Conservation (phyloP, 2,797 vertebrate species). For the Clarias pachynema region DNA sequence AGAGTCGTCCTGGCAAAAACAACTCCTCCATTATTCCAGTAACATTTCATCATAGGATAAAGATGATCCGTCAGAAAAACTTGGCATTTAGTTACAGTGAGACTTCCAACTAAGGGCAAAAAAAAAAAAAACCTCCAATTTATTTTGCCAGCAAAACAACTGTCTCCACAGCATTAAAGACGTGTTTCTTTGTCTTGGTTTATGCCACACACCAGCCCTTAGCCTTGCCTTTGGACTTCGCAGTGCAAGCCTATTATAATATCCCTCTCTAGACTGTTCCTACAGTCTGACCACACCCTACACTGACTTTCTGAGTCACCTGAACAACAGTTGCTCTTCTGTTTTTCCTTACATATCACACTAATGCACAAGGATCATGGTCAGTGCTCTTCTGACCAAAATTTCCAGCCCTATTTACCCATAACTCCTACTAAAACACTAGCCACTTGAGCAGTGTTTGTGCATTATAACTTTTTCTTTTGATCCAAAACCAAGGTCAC, state of each 20-base stretch:
- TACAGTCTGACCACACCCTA: constrained; percentile 8
- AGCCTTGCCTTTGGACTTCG: not conserved
- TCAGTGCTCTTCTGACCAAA: not conserved
- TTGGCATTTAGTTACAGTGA: not conserved
- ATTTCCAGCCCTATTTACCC: not conserved
- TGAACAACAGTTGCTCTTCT: not conserved
- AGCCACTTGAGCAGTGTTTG: not conserved
- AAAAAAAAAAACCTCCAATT: not conserved
- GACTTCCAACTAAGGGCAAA: not conserved
- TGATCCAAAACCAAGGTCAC: not conserved
- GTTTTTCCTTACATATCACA: constrained; percentile 3
- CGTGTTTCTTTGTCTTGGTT: not conserved
- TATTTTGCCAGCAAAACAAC: not conserved
- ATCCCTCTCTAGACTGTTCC: constrained; percentile 12
- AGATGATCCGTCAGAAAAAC: not conserved
- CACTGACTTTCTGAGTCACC: constrained; percentile 19
- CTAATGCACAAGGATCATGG: constrained; percentile 3
- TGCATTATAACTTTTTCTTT: not conserved
- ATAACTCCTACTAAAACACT: not conserved
- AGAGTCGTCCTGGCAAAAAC: not conserved
- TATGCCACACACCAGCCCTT: not conserved
- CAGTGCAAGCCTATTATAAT: not conserved
- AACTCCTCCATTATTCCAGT: not conserved
- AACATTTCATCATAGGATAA: not conserved
- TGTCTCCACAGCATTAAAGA: no score